Evolutionary conservation across 2,113 vertebrate genomes (phyloP), one percentile per base, ranked within the genome.

Genomic region (Crotalus horridus): DNA sequence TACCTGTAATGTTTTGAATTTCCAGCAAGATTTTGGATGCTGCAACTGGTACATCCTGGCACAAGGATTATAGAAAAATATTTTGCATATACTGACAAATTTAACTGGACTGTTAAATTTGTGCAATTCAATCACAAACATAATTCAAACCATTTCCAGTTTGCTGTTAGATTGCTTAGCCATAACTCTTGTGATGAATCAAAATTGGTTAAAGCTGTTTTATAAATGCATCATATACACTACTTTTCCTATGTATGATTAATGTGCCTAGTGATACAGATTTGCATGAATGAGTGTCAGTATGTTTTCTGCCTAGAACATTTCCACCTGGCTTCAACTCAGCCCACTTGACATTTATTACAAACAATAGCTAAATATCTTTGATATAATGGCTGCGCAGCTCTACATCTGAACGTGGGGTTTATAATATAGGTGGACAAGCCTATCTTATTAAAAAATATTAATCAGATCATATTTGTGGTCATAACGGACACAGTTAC

Each of bases 361-460:
- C 97, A 97, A 98, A 98, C 98, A 98, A 98, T 97, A 97, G 96
- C 97, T 97, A 98, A 98, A 98, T 98, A 98, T 97, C 97, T 97
- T 96, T 97, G 96, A 98, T 98, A 97, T 98, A 98, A 97, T 97
- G 96, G 95, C 96, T 96, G 93, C 93, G 94, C 96, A 91, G 97
- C 95, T 95, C 95, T 95, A 96, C 56, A 9, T 97, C 95, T 97
- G 97, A 98, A 98, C 97, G 96, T 97, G 96, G 97, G 97, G 96
- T 96, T 96, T 97, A 95, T 96, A 98, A 98, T 98, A 97, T 97
- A 97, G 97, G 94, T 94, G 97, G 97, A 97, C 96, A 97, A 96
- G 96, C 96, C 46, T 90, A 95, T 95, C 95, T 97, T 97, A 96
- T 96, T 86, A 29, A 53, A 89, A 96, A 97, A 96, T 95, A 96